Base-by-base conservation (phyloP, 92 coral and sea anemone genomes). In the Umimayanthus chanpuru region DNA sequence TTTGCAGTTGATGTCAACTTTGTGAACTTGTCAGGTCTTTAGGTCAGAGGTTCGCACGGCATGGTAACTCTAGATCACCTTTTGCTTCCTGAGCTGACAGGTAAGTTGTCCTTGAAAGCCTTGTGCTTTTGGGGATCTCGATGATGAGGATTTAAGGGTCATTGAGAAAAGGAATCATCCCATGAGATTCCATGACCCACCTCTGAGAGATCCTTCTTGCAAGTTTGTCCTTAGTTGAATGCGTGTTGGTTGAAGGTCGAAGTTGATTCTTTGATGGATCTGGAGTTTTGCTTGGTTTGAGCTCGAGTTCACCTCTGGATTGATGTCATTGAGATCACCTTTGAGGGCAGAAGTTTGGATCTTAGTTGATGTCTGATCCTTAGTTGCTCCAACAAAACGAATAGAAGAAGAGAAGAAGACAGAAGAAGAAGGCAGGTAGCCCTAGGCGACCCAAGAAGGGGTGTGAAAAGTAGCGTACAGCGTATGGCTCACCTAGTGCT, bases 41-140 rank as follows among this genome's bases (percentile, higher is more conserved):
- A 65, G 72, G 72, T 65, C 72, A 65, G 72, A 65, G 72, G 72
- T 65, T 65, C 11, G 72, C 72, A 25, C 72, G 72, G 72, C 72
- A 25, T 65, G 72, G 72, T 65, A 65, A 65, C 72, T 65, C 72
- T 65, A 65, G 72, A 65, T 65, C 72, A 65, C 72, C 72, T 65
- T 65, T 65, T 65, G 72, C 72, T 65, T 65, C 72, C 72, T 65
- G 72, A 65, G 72, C 72, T 65, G 72, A 65, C 72, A 65, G 72
- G 72, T 65, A 65, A 65, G 72, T 65, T 65, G 72, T 65, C 72
- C 72, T 65, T 65, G 72, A 65, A 65, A 65, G 72, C 72, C 72
- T 65, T 65, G 72, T 65, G 72, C 72, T 65, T 65, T 65, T 65
- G 72, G 18, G 72, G 72, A 65, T 65, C 72, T 65, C 72, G 72